These are phyloP conservation scores for Hemicordylus capensis DNA, from an alignment of 2,113 vertebrate species.

Conservation along the genomic window DNA sequence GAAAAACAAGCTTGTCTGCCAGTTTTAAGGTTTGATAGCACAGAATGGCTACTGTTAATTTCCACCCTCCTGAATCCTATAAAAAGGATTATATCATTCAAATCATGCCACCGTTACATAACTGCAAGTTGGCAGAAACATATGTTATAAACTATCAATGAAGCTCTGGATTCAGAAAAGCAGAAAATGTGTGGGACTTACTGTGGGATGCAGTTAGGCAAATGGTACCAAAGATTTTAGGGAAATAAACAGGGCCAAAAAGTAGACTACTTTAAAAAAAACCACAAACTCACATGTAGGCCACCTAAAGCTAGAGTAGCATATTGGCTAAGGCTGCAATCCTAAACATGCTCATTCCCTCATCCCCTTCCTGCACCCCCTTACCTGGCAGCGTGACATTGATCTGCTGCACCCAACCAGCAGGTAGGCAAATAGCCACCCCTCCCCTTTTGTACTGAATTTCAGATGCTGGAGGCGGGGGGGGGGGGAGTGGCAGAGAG, in stretches of 20 bases:
- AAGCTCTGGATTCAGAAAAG: not conserved
- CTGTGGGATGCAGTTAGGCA: not conserved
- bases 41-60: conserved; percentile 33
- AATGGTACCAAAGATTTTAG: not conserved
- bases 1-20: not conserved
- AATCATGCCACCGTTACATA: conserved; percentile 7
- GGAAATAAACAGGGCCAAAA: not conserved
- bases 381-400: no score
- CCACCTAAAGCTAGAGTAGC: not conserved
- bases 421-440: no score
- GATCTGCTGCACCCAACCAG: no score
- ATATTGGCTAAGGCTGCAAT: not conserved
- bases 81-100: conserved; percentile 12
- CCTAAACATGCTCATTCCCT: no score
- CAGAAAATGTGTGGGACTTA: accelerated
- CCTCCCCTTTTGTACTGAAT: no score
- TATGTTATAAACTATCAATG: not conserved
- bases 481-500: no score
- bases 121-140: not conserved
- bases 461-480: no score
- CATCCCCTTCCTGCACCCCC: not conserved
- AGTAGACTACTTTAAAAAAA: not conserved
- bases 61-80: conserved; percentile 22
- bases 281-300: not conserved
- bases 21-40: conserved; percentile 18